Base-by-base conservation (phyloP, 2,113 vertebrate genomes). In the Trogon surrucura region DNA sequence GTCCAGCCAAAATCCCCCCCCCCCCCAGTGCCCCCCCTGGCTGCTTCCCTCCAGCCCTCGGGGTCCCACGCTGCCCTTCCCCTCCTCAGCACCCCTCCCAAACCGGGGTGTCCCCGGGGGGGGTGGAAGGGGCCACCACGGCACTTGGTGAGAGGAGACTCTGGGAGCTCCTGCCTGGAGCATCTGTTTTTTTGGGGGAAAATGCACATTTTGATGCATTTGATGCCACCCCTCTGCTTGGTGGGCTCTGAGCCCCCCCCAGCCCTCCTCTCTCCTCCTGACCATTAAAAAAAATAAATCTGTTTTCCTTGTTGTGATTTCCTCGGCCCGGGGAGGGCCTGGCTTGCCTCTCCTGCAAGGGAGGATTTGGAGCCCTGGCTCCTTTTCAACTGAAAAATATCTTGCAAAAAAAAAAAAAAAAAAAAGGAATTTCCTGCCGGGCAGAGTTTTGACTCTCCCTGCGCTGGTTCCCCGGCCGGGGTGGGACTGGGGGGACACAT, bases 351-450 rank as follows among this genome's bases (percentile, higher is more conserved):
- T 14, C 60, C 79, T 65, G 78, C 64, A 60, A 88, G 36, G 61
- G 53, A 92, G 75, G 56, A 26, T 50, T 78, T 41, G 41, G 54
- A 94, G 48, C 61, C 4, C 60, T 70, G 94, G 92, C 94, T 93
- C 21, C 2, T 0, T 41, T 85, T 70, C 94, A 79, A 11, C 20
- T 25, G 36, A 36, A 14, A 80, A 89, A 77, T 85, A 53, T 13
- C 60, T 79, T 70, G 18, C 50, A 81, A 88, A 62, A 80, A 87
- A 88, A 62, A 80, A 87, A 54, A 89, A 89, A 65, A 82, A 89
- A 53, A 0, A 62, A 32, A 65, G 94, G 96, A 94, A 89, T 94
- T 96, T 91, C 96, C 92, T 93, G 96, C 88, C 48, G 13, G 71
- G 83, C 79, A 64, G 72, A 80, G 92, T 38, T 69, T 93, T 47